Base-by-base conservation (phyloP, 2,888 invertebrate genomes). In the Rhabditoides inermis region DNA sequence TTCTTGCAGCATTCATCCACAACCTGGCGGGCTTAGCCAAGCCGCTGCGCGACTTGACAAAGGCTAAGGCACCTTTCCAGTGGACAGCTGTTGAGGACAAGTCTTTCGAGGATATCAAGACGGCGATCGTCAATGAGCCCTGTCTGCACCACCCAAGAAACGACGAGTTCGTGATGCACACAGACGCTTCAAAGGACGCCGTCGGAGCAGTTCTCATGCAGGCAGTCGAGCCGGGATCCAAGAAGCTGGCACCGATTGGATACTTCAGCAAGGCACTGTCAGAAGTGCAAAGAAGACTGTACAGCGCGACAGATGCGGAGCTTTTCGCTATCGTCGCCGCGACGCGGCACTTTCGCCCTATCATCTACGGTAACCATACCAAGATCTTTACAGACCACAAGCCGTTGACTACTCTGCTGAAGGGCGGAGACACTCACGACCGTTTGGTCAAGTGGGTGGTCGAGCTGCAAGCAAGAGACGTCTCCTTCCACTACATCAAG, bases 401-500 rank as follows among this genome's bases (percentile, higher is more conserved):
- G 15, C 56, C 61, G 1, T 40, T 59, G 23, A 32, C 39, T 27
- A 41, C 40, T 7, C 36, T 61, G 4, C 22, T 58, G 2, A 25
- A 28, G 4, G 78, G 55, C 61, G 67, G 0, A 35, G 79, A 5
- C 78, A 78, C 54, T 69, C 78, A 6, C 77, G 78, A 79, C 15
- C 55, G 79, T 28, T 55, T 81, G 0, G 77, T 77, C 0, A 51
- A 80, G 36, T 81, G 80, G 81, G 75, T 77, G 0, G 45, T 81
- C n/a, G 60, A 69, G 18, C 52, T 81, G 0, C 77, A 79, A 53
- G 55, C 67, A 1, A 79, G 70, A 52, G 70, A 79, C 41, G 47
- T 79, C 1, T 57, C 68, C 0, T 69, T 79, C 4, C 56, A 68
- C 1, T 78, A 81, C 54, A 69, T 75, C 3, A 77, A 77, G 0